Base-by-base conservation (phyloP, 2,888 invertebrate species). In the Aleiodes testaceus region DNA sequence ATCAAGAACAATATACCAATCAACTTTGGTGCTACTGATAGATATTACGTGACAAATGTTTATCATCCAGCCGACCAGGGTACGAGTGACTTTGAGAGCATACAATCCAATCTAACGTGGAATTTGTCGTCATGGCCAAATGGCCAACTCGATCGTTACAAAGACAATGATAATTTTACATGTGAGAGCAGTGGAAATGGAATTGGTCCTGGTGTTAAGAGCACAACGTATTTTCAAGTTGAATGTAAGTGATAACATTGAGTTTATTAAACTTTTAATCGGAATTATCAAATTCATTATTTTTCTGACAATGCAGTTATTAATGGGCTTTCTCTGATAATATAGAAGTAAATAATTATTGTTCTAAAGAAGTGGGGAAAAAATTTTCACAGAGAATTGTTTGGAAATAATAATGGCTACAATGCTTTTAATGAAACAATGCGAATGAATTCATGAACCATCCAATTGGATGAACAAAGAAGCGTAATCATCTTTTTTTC, bases 11-110 rank as follows among this genome's bases (percentile, higher is more conserved):
- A 93, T 2, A 88, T 90, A 26, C 90, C 91, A 9, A 92, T 97
- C 77, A 91, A 93, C 78, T 69, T 80, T 81, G 52, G 89, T 89
- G 9, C 75, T 74, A 66, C 90, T 90, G 55, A 90, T 90, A 70
- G 89, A 47, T 96, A 95, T 88, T 92, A 92, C 80, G 91, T 94
- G 63, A 90, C 90, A 73, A 92, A 93, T 79, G 89, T 90, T 50
- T 90, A 91, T 66, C 90, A 93, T 75, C 92, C 92, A 3, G 92
- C 95, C 0, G 94, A 96, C 81, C 91, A 91, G 14, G 92, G 93
- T 67, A 93, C 93, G 67, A 96, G 95, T 80, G 96, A 97, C 85
- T 96, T 97, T 81, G 95, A 96, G 87, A 96, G 96, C 45, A 92
- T 96, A 44, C 92, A 94, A 80, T 96, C 96, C n/a, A 95, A 93